Evolutionary conservation across 1,140 invertebrate genomes (phyloP).

Genomic region (Drosophila teissieri): DNA sequence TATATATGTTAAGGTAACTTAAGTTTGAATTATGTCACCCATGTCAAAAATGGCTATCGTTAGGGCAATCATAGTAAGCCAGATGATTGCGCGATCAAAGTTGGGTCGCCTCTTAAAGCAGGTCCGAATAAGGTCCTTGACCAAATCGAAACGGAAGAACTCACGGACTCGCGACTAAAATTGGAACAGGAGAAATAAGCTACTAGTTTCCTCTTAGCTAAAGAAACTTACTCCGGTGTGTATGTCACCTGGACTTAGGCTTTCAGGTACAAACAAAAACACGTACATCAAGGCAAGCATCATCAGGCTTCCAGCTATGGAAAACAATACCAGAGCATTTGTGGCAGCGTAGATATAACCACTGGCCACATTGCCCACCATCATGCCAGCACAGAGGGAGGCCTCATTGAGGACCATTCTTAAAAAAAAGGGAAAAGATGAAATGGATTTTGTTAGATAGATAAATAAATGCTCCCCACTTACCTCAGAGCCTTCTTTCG

Average conservation of each 20-base stretch:
- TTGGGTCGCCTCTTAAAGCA: constrained; percentile 87
- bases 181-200: not conserved
- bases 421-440: not conserved
- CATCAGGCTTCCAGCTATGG: constrained; percentile 59
- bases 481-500: constrained; percentile 85
- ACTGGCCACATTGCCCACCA: constrained; percentile 87
- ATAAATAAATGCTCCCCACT: not conserved
- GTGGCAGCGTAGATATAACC: constrained; percentile 75
- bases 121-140: constrained; percentile 87
- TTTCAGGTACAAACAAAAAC: constrained; percentile 74
- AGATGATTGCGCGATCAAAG: constrained; percentile 87
- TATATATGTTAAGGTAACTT: no score
- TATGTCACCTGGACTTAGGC: constrained; percentile 61
- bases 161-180: constrained; percentile 77
- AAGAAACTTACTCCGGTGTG: constrained; percentile 50
- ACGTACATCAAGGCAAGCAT: constrained; percentile 72
- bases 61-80: constrained; percentile 87
- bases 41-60: constrained; percentile 86
- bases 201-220: not conserved
- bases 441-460: no score
- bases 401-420: constrained; percentile 88
- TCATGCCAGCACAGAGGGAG: constrained; percentile 86
- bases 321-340: constrained; percentile 50
- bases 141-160: constrained; percentile 86
- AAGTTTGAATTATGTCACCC: constrained; percentile 34